A percentile compares a stretch with the other conserved stretches of the same genome.
These are phyloP conservation scores for Malurus leucopterus DNA, from an alignment of 2,797 vertebrate genomes.

Conservation along the genomic window DNA sequence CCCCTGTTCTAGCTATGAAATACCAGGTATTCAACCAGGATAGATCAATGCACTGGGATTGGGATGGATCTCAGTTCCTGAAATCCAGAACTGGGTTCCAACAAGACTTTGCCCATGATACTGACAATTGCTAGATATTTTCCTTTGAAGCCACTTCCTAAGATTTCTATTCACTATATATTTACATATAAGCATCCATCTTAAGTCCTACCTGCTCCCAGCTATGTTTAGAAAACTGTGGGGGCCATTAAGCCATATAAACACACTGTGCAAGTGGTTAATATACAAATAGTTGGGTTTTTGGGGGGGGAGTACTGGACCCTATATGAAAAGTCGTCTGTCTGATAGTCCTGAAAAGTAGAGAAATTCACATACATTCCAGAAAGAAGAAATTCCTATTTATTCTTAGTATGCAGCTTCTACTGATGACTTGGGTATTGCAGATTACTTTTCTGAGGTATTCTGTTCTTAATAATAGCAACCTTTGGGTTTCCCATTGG, in stretches of 20 bases:
- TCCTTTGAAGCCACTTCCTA: not conserved
- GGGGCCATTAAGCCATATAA: not conserved
- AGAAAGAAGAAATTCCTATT: not conserved
- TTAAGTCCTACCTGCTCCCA: not conserved
- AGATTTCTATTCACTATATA: not conserved
- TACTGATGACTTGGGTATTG: not conserved
- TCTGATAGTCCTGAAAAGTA: not conserved
- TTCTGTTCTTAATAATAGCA: fast-evolving
- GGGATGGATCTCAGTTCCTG: not conserved
- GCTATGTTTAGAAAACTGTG: not conserved
- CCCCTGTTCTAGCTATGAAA: not conserved
- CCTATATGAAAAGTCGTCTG: not conserved
- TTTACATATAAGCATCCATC: not conserved
- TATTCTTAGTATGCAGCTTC: not conserved
- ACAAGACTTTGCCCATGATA: not conserved
- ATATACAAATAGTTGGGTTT: not conserved
- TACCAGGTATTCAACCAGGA: not conserved
- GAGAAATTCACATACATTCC: not conserved
- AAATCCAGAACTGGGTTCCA: not conserved
- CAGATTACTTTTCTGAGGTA: not conserved
- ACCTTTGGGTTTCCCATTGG: not conserved
- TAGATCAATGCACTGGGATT: not conserved
- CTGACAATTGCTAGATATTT: not conserved
- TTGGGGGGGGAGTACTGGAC: not conserved
- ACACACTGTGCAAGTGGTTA: not conserved